Evolutionary conservation across 2,797 vertebrate genomes (phyloP), one percentile per base, ranked within the genome.

Genomic region (Oryzias sinensis): DNA sequence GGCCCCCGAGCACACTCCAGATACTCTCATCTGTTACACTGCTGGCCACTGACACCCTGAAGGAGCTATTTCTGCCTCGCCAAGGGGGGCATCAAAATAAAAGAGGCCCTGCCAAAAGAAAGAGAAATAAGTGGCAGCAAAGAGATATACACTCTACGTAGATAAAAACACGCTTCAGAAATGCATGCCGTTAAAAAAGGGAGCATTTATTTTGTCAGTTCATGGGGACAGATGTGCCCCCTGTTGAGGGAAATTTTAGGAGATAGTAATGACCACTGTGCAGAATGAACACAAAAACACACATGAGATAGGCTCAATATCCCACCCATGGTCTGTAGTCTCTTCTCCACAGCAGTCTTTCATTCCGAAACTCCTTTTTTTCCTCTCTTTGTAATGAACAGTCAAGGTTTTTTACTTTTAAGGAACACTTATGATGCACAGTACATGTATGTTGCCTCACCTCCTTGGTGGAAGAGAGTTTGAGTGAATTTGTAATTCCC

Each of bases 21-120:
- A 81, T 84, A 81, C 43, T 61, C 81, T 90, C 87, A 88, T 89
- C 84, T 87, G 86, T 89, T 87, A 85, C 85, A 87, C 84, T 72
- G 72, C 76, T 79, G 83, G 70, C 33, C 56, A 86, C 74, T 79
- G 76, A 89, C 76, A 80, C 79, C 85, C 84, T 86, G 56, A 73
- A 91, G 88, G 79, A 88, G 68, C 80, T 68, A 70, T 68, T 71
- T 74, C 83, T 66, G 85, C 65, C 66, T 77, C 73, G 72, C 81
- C 74, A 53, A 81, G 60, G 86, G 81, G 42, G 76, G 75, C 65
- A 64, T 78, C 76, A 79, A 83, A 88, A 88, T 84, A 86, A 89
- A 88, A 66, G 71, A 83, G 79, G 63, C 80, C 42, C 77, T 79
- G 86, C 70, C 74, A 74, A 60, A 72, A 50, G 52, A 70, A 17